A percentile compares a stretch with the other conserved stretches of the same genome.
phyloP scores from a whole-genome alignment of 1,140 invertebrate genomes.

The Littorina saxatilis region DNA sequence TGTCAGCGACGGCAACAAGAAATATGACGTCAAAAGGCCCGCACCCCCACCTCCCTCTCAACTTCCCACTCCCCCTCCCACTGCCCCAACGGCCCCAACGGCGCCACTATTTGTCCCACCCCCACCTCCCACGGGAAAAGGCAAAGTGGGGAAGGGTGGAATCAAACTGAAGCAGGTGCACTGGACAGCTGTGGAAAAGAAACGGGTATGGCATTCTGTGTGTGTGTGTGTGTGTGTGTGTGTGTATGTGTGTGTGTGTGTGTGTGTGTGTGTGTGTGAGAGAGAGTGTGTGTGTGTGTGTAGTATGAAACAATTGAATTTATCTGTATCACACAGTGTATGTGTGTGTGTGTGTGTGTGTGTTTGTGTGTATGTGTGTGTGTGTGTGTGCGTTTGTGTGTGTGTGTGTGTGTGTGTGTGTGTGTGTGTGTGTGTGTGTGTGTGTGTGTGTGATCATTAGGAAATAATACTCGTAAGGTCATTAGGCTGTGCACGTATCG shows the following conservation, averaged over 20 bases:
- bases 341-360: no score
- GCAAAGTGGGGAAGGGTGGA: constrained; percentile 27
- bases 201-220: constrained; percentile 27
- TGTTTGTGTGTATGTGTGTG: no score
- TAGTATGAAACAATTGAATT: no score
- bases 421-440: no score
- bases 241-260: background rate
- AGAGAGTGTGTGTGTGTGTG: background rate
- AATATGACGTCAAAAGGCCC: background rate
- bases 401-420: no score
- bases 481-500: no score
- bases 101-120: background rate
- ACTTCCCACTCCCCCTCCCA: constrained; percentile 8
- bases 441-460: no score
- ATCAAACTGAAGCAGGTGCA: constrained; percentile 49
- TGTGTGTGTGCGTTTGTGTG: no score
- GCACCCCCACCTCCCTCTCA: background rate
- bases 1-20: background rate
- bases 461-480: no score
- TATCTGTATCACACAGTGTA: no score
- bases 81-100: constrained; percentile 1
- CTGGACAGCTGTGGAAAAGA: constrained; percentile 43
- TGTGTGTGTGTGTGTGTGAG: background rate
- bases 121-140: background rate
- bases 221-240: background rate